These are phyloP conservation scores for Acestrorhynchus altus DNA, from an alignment of 2,797 vertebrate genomes.

Conservation along the genomic window DNA sequence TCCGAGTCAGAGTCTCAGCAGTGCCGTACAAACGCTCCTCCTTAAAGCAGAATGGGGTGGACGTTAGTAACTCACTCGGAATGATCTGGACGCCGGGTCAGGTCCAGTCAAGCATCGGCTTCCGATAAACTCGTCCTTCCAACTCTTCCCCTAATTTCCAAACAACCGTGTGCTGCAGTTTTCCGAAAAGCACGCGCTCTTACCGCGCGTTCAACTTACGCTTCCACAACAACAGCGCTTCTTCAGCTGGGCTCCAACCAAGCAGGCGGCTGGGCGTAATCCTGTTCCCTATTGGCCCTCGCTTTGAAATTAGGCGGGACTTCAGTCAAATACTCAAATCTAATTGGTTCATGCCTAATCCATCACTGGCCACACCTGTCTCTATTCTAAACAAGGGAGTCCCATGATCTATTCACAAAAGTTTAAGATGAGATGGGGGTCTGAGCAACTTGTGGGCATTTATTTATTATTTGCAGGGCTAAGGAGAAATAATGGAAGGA, in stretches of 20 bases:
- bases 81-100: slow-evolving; percentile 33
- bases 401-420: slow-evolving; percentile 27
- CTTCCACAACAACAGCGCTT: slow-evolving; percentile 56
- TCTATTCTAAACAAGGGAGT: slow-evolving; percentile 26
- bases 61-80: slow-evolving; percentile 44
- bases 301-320: slow-evolving; percentile 47
- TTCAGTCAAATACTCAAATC: not conserved
- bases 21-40: not conserved
- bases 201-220: not conserved
- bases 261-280: slow-evolving; percentile 52
- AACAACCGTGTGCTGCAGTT: not conserved
- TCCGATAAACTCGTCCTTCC: not conserved
- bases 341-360: slow-evolving; percentile 38
- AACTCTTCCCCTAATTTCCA: not conserved
- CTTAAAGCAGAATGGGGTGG: not conserved
- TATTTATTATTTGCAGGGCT: too few relatives aligned
- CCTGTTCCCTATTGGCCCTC: slow-evolving; percentile 50
- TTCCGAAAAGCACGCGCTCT: not conserved
- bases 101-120: slow-evolving; percentile 27
- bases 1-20: not conserved
- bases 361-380: slow-evolving; percentile 58
- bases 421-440: not conserved
- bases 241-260: slow-evolving; percentile 53
- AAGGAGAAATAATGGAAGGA: too few relatives aligned
- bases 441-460: not conserved